These are phyloP conservation scores for Aphis craccivora DNA, from an alignment of 1,140 invertebrate species.

Conservation along the genomic window DNA sequence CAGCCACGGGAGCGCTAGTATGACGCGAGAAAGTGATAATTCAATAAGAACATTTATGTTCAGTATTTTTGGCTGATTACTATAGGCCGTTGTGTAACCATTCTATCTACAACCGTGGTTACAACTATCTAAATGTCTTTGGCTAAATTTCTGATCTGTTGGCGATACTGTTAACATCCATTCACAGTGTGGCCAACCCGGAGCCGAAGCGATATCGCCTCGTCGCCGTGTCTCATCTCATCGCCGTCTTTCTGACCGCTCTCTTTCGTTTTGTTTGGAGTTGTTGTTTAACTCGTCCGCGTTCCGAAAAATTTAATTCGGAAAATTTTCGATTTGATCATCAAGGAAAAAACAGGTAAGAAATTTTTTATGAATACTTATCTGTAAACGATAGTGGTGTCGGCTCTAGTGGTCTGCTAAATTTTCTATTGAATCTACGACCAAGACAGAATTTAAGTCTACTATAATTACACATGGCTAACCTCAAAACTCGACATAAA, in stretches of 20 bases:
- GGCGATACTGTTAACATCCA: neutral
- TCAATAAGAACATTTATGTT: no score
- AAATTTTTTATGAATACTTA: neutral
- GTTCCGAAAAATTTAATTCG: slow-evolving; percentile 31
- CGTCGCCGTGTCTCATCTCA: neutral
- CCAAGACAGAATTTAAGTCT: neutral
- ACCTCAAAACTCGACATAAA: slow-evolving; percentile 23
- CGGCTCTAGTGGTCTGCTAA: no score
- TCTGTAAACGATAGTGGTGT: neutral
- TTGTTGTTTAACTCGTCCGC: neutral
- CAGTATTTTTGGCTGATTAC: no score
- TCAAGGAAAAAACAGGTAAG: neutral
- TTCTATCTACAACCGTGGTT: no score
- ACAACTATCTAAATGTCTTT: neutral
- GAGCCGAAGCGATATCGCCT: neutral
- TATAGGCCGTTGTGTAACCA: no score
- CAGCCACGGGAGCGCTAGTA: no score
- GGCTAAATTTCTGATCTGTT: neutral
- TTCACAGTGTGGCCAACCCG: neutral
- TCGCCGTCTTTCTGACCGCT: neutral
- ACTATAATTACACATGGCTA: slow-evolving; percentile 36
- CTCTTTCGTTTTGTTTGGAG: slow-evolving; percentile 25
- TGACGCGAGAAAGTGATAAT: no score
- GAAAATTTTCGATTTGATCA: neutral
- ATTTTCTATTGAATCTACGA: neutral